These are phyloP conservation scores for Hirtodrosophila duncani DNA, from an alignment of 2,888 invertebrate genomes.

Conservation along the genomic window DNA sequence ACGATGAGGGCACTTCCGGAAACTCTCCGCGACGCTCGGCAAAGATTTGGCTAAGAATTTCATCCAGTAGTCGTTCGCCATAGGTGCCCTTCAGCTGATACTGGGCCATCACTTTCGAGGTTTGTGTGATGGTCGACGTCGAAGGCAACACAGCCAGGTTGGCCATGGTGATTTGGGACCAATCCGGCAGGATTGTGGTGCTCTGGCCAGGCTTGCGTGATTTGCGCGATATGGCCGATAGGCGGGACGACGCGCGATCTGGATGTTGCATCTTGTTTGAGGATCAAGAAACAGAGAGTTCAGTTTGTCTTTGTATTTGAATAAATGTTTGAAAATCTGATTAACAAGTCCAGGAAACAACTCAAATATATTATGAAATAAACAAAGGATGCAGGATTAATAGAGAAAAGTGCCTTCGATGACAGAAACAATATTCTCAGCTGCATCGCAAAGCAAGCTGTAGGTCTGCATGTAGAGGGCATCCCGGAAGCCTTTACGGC, in stretches of 20 bases:
- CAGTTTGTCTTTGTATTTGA: background rate
- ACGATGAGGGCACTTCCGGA: conserved; percentile 52
- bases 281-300: background rate
- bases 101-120: fast-evolving
- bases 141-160: conserved; percentile 25
- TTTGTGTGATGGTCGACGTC: background rate
- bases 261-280: no score
- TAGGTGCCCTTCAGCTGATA: conserved; percentile 19
- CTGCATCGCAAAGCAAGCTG: conserved; percentile 57
- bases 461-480: conserved; percentile 72
- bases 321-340: no score
- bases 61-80: conserved; percentile 43
- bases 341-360: no score
- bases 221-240: no score
- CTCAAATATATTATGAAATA: no score
- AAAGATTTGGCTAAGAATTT: conserved; percentile 58
- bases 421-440: conserved; percentile 70
- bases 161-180: conserved; percentile 10
- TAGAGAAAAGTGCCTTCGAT: conserved; percentile 66
- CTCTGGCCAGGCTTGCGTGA: background rate
- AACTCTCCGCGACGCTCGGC: conserved; percentile 53
- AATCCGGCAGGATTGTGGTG: background rate
- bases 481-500: conserved; percentile 60
- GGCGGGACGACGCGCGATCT: no score
- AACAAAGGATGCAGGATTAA: no score